Evolutionary conservation across 2,113 vertebrate genomes (phyloP), one percentile per base, ranked within the genome.

Genomic region (Psilopsiagon aymara): DNA sequence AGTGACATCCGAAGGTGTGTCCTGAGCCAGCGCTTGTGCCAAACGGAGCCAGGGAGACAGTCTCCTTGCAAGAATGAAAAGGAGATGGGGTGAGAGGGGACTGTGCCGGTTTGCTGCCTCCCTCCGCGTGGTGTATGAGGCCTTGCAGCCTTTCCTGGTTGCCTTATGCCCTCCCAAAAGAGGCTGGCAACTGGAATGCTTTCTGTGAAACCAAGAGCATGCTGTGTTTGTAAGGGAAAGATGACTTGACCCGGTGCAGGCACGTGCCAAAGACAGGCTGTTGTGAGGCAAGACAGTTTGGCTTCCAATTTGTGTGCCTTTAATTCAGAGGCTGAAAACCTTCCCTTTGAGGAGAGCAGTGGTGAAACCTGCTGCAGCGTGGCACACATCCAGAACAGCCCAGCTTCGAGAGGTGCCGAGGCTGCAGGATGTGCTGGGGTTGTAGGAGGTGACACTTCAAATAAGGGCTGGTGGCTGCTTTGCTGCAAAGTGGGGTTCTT

Each of bases 371-470:
- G 1, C 60, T 28, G 51, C 11, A 4, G 69, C 3, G 4, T 2
- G 19, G 6, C 73, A 5, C 44, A 2, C 33, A n/a, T 44, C 67
- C 0, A 1, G 7, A 10, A 1, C 0, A 8, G 46, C 78, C 44
- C 0, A 0, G 49, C 68, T 18, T 15, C 0, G 0, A 16, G 86
- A 13, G 13, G 75, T 10, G 4, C 33, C 1, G 2, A 9, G 67
- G 68, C 90, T 91, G 70, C 49, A 4, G n/a, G 39, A 23, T 2
- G 10, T 28, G n/a, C 55, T 20, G 82, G 39, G 35, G 2, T 2
- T 28, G 27, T n/a, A n/a, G 9, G 63, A 80, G 28, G 66, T 31
- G 44, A 19, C 82, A 31, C 43, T 80, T 49, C 6, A 0, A 11
- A 3, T 2, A 4, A 43, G 91, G 77, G 67, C 94, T 60, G 70